These are phyloP conservation scores for Neoseiulus cucumeris DNA, from an alignment of 1,140 invertebrate genomes.

Conservation along the genomic window DNA sequence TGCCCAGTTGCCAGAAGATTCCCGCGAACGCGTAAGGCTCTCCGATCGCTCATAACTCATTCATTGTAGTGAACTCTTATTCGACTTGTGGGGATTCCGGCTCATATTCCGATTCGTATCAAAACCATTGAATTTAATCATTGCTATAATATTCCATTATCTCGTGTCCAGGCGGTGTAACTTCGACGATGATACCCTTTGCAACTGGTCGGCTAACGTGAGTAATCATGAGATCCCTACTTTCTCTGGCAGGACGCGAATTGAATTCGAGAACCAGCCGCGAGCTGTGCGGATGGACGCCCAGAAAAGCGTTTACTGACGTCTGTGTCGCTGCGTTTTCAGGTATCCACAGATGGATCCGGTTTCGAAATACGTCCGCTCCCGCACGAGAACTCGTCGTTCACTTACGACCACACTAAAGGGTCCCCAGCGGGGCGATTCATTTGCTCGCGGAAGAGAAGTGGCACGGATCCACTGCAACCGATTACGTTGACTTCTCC, in stretches of 20 bases:
- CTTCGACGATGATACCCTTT: neutral
- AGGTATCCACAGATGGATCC: neutral
- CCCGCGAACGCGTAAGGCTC: neutral
- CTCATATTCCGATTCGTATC: too few relatives aligned
- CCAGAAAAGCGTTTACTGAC: too few relatives aligned
- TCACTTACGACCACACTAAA: neutral
- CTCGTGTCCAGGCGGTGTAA: neutral
- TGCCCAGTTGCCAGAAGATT: neutral
- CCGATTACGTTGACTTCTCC: neutral
- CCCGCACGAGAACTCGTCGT: neutral
- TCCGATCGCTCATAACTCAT: too few relatives aligned
- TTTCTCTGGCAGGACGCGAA: too few relatives aligned
- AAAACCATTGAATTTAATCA: too few relatives aligned
- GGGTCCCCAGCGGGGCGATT: neutral
- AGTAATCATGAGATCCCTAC: neutral
- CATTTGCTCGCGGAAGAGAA: neutral
- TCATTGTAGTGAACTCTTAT: too few relatives aligned
- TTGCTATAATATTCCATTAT: too few relatives aligned
- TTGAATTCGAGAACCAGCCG: too few relatives aligned
- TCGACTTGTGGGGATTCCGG: too few relatives aligned
- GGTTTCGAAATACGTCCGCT: neutral
- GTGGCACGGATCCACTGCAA: neutral
- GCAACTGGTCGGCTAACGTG: neutral
- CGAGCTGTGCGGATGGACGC: too few relatives aligned
- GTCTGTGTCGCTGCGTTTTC: too few relatives aligned